phyloP scores from a whole-genome alignment of 2,888 invertebrate genomes.

The Hyposoter dolosus region DNA sequence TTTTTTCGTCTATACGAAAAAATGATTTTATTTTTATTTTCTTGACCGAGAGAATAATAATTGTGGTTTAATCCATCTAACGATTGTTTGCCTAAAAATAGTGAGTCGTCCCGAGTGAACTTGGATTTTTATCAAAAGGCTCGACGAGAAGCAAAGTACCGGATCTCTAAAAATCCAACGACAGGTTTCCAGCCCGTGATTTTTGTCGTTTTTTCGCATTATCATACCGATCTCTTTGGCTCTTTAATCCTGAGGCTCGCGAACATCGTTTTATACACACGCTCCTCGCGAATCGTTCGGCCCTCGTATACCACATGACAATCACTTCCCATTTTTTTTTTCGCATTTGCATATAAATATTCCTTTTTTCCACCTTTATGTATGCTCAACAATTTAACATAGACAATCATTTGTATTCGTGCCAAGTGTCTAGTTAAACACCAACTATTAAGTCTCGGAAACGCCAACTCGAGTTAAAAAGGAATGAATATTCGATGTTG shows the following conservation, averaged over 20 bases:
- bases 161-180: too few species aligned
- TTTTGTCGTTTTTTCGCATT: constrained; percentile 6
- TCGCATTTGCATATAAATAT: neutral
- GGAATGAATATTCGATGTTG: constrained; percentile 58
- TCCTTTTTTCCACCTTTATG: neutral
- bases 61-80: neutral
- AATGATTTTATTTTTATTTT: too few species aligned
- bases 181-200: constrained; percentile 37
- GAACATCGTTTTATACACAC: constrained; percentile 19
- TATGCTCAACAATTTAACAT: constrained; percentile 31
- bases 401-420: constrained; percentile 51
- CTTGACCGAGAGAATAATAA: neutral
- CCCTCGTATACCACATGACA: constrained; percentile 39
- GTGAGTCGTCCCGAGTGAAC: too few species aligned
- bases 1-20: too few species aligned
- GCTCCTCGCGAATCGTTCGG: constrained; percentile 8
- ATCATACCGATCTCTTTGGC: constrained; percentile 1
- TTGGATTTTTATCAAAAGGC: too few species aligned
- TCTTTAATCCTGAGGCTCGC: constrained; percentile 10
- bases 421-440: constrained; percentile 58
- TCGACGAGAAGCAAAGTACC: too few species aligned
- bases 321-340: constrained; percentile 20
- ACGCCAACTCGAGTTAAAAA: constrained; percentile 56
- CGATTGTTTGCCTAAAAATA: neutral
- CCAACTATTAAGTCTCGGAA: constrained; percentile 57